Percentiles rank a stretch among this genome's conserved stretches.
phyloP scores from a whole-genome alignment of 2,888 invertebrate genomes.

The Cloeon dipterum region DNA sequence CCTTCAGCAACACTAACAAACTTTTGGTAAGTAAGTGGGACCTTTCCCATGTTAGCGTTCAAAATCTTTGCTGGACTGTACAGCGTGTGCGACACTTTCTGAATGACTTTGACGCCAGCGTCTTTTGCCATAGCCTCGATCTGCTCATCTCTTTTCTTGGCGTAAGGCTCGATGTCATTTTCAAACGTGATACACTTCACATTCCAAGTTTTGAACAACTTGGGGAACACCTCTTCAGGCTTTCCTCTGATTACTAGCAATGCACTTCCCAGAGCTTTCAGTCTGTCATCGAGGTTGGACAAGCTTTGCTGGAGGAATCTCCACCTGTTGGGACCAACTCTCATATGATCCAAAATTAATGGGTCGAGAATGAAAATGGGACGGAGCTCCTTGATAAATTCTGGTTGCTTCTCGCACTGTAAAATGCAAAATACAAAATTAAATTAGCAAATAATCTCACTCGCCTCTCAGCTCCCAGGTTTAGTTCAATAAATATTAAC shows the following conservation, averaged over 20 bases:
- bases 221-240: conserved; percentile 25
- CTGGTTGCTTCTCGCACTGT: conserved; percentile 16
- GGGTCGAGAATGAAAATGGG: conserved; percentile 37
- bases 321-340: conserved; percentile 32
- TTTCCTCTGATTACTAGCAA: conserved; percentile 32
- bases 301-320: conserved; percentile 35
- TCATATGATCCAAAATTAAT: conserved; percentile 25
- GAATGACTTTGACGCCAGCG: conserved; percentile 25
- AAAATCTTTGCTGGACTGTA: too few species aligned
- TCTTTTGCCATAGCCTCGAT: conserved; percentile 26
- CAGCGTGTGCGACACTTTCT: conserved; percentile 34
- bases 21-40: conserved; percentile 39
- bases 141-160: conserved; percentile 25
- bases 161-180: conserved; percentile 37
- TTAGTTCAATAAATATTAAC: not conserved
- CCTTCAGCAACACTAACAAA: conserved; percentile 27
- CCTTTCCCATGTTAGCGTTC: conserved; percentile 29
- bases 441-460: not conserved
- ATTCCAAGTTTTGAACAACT: conserved; percentile 32
- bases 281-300: conserved; percentile 26
- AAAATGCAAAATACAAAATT: not conserved
- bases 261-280: conserved; percentile 28
- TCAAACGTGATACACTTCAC: conserved; percentile 32
- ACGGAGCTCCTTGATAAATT: conserved; percentile 19
- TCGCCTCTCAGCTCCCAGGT: not conserved